phyloP scores from a whole-genome alignment of 2,888 invertebrate genomes.

The Epirrhoe alternata region DNA sequence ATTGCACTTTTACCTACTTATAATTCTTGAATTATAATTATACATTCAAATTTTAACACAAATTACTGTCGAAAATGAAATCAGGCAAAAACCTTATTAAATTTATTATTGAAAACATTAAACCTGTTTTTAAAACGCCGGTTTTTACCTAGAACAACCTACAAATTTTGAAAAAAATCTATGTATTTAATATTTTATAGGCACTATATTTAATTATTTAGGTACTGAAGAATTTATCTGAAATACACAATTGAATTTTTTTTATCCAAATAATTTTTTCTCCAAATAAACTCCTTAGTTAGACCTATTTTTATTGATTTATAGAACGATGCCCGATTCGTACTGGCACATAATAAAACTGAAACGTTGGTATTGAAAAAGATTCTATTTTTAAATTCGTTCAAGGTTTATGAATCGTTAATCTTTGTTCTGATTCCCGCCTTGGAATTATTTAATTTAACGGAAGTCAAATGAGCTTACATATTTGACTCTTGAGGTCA shows the following conservation, averaged over 20 bases:
- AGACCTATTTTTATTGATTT: constrained; percentile 20
- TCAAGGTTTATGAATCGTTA: constrained; percentile 43
- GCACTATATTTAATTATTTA: too few relatives aligned
- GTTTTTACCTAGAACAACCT: too few relatives aligned
- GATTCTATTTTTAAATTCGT: constrained; percentile 51
- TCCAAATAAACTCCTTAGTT: too few relatives aligned
- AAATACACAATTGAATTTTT: background rate
- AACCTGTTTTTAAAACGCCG: too few relatives aligned
- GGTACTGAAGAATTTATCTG: too few relatives aligned
- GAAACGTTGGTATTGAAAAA: constrained; percentile 41
- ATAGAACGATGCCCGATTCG: constrained; percentile 19
- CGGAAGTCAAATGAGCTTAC: background rate
- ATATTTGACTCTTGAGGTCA: constrained; percentile 5
- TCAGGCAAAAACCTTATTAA: background rate
- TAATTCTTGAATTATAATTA: background rate
- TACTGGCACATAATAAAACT: constrained; percentile 37
- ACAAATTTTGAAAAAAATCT: too few relatives aligned
- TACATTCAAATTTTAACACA: background rate
- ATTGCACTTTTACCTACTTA: background rate
- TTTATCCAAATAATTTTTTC: background rate
- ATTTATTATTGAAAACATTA: too few relatives aligned
- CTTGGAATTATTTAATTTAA: constrained; percentile 14
- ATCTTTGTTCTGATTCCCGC: constrained; percentile 23
- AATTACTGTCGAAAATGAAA: background rate
- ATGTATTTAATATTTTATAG: too few relatives aligned